These are phyloP conservation scores for Spondyliosoma cantharus DNA, from an alignment of 2,797 vertebrate species.

Conservation along the genomic window DNA sequence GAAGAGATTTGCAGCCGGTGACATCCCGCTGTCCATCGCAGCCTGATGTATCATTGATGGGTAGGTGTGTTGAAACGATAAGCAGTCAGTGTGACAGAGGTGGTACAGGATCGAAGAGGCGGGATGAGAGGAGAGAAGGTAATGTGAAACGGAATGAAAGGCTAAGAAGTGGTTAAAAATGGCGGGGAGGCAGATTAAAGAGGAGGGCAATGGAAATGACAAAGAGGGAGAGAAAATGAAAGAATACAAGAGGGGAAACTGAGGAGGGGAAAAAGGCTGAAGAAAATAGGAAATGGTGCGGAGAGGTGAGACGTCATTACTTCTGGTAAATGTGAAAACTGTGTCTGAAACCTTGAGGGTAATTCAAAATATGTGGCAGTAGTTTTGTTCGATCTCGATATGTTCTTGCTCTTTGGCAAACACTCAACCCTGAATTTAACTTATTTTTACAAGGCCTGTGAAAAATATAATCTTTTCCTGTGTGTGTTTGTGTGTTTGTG, in stretches of 20 bases:
- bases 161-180: constrained; percentile 5
- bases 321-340: constrained; percentile 16
- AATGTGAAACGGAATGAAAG: constrained; percentile 15
- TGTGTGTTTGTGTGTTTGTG: no score
- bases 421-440: no score
- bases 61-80: constrained; percentile 39
- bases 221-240: constrained; percentile 3
- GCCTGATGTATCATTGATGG: constrained; percentile 52
- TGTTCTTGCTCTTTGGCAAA: background rate
- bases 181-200: background rate
- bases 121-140: background rate
- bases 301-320: background rate
- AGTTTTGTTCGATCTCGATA: background rate
- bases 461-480: no score
- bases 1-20: constrained; percentile 41
- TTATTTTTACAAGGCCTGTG: no score
- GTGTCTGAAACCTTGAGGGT: background rate
- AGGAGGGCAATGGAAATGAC: constrained; percentile 13
- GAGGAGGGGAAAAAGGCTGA: background rate
- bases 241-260: background rate
- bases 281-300: background rate
- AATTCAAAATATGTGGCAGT: background rate
- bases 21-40: constrained; percentile 27
- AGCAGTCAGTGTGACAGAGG: constrained; percentile 31
- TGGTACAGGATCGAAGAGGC: background rate